Base-by-base conservation (phyloP, 2,113 vertebrate species). In the Catharus minimus region DNA sequence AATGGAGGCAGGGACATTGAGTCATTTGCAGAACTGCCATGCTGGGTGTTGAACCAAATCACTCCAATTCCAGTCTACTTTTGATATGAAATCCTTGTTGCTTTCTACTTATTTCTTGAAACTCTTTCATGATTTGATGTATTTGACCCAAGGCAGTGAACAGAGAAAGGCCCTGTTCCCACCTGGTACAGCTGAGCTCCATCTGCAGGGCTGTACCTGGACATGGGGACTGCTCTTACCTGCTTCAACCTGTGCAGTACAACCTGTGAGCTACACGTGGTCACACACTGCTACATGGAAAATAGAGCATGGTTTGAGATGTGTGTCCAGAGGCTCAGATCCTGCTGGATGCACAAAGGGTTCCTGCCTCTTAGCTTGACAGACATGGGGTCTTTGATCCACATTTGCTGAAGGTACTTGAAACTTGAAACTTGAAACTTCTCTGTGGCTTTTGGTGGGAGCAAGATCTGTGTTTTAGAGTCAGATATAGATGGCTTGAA, bases 1-100 rank as follows among this genome's bases (percentile, higher is more conserved):
- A 62, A 71, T 52, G 71, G 78, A 92, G 53, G 69, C 69, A 88
- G 62, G 28, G 49, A 81, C 4, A 2, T 81, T 90, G 78, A 87
- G 50, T 93, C 61, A 91, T 79, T 89, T 94, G 50, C 62, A 84
- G 53, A 89, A 50, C 74, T 89, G 77, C 66, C 86, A 52, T 61
- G 62, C 84, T 92, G 67, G 62, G 89, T 41, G 3, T 44, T 85
- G 74, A 93, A 94, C 74, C 43, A 88, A 91, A 91, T 95, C 64
- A 36, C 30, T 91, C 24, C 1, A 79, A 65, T 84, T 89, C 81
- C 50, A 43, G 33, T 47, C 78, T 82, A 23, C 44, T 86, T 93
- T 71, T 62, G 33, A 36, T 80, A 55, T 26, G 2, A 82, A 79
- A 61, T 65, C 36, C 24, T 57, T 79, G 62, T 41, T 89, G 43